phyloP scores from a whole-genome alignment of 2,797 vertebrate species.

The Malacoctenus gilli region DNA sequence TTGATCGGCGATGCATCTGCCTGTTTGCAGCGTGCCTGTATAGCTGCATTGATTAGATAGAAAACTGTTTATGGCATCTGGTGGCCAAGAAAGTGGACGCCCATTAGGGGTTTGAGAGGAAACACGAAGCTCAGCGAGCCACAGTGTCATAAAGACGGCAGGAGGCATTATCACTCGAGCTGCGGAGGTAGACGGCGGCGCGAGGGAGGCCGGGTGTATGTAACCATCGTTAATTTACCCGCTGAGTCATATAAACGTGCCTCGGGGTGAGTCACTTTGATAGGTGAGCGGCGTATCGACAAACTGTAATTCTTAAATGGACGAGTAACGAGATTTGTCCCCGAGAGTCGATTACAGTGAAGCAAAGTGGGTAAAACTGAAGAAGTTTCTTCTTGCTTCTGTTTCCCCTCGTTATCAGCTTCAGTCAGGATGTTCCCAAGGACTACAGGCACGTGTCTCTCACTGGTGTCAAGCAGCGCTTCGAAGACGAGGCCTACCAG shows the following conservation, averaged over 20 bases:
- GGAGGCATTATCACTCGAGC: constrained; percentile 12
- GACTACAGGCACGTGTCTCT: constrained; percentile 94
- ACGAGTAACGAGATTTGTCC: constrained; percentile 60
- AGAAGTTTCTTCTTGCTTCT: neutral
- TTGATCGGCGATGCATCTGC: constrained; percentile 34
- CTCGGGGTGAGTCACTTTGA: constrained; percentile 62
- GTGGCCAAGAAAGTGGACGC: constrained; percentile 8
- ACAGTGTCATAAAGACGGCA: constrained; percentile 14
- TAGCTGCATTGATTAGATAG: constrained; percentile 23
- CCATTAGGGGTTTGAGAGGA: constrained; percentile 8
- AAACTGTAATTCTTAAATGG: constrained; percentile 63
- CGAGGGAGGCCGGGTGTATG: neutral
- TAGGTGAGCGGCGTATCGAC: constrained; percentile 29
- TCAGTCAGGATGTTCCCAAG: constrained; percentile 92
- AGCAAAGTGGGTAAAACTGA: constrained; percentile 37
- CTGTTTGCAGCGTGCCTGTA: constrained; percentile 19
- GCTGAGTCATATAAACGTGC: constrained; percentile 58
- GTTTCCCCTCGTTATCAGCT: constrained; percentile 75
- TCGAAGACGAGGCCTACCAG: constrained; percentile 90
- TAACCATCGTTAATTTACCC: constrained; percentile 30
- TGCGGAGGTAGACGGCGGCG: too few relatives aligned
- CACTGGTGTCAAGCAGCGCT: constrained; percentile 94
- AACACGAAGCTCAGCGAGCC: neutral
- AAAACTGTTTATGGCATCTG: constrained; percentile 14
- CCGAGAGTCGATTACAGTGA: constrained; percentile 41